Conservation (phyloP, 1,140 invertebrate genomes). For the Rhysida immarginata region DNA sequence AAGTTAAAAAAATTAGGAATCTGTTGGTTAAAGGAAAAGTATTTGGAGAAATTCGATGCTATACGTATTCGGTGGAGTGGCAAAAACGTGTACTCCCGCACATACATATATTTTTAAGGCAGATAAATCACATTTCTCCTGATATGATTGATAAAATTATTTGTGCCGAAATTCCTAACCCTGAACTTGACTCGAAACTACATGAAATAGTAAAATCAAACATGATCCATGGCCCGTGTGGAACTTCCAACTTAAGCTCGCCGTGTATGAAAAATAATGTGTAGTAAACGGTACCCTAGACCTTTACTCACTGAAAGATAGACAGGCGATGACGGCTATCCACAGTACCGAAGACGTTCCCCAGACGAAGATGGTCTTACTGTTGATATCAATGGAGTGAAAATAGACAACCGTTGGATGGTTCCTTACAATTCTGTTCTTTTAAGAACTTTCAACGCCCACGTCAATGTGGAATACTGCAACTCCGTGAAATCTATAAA, state of each 20-base stretch:
- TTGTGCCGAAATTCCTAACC: no score
- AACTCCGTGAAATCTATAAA: slow-evolving; percentile 11
- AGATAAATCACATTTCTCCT: background rate
- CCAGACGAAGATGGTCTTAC: background rate
- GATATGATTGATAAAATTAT: slow-evolving; percentile 1
- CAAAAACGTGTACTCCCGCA: slow-evolving; percentile 33
- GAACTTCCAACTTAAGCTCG: slow-evolving; percentile 27
- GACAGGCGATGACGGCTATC: slow-evolving; percentile 28
- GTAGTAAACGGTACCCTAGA: slow-evolving; percentile 29
- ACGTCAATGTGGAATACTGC: slow-evolving; percentile 24
- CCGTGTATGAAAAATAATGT: slow-evolving; percentile 34
- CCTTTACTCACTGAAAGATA: slow-evolving; percentile 23
- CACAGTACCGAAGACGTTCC: slow-evolving; percentile 24
- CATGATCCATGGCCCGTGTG: slow-evolving; percentile 41
- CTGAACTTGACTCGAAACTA: slow-evolving; percentile 11
- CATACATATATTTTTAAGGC: slow-evolving; percentile 26
- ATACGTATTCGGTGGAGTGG: slow-evolving; percentile 25
- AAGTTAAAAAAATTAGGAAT: slow-evolving; percentile 2
- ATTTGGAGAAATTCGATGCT: slow-evolving; percentile 13
- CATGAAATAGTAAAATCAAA: slow-evolving; percentile 18
- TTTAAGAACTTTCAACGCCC: slow-evolving; percentile 30
- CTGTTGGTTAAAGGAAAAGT: slow-evolving; percentile 8
- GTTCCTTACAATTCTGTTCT: slow-evolving; percentile 37
- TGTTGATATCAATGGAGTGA: slow-evolving; percentile 5
- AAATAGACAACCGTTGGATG: slow-evolving; percentile 34